Evolutionary conservation across 2,797 vertebrate genomes (phyloP), one percentile per base, ranked within the genome.

Genomic region (Microctenopoma lineatum): DNA sequence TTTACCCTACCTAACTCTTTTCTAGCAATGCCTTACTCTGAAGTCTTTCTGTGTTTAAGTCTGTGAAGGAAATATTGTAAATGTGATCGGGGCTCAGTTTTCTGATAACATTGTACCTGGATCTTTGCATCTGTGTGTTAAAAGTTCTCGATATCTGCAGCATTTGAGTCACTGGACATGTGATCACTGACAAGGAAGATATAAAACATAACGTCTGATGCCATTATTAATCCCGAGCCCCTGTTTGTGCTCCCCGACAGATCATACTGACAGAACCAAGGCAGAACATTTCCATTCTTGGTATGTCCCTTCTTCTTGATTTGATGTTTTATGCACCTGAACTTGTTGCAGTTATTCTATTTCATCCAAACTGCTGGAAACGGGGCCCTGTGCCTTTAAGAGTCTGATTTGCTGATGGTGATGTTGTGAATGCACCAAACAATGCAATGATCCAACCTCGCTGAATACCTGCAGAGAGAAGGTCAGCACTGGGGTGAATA

Each of bases 261-360:
- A 96, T 93, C 88, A 88, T 76, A 92, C 92, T 77, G 95, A 96
- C 83, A 93, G 95, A 90, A 94, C 93, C 88, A 96, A 97, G 76
- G 84, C 95, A 75, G 95, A 96, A 52, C 93, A 87, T 80, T 92
- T 91, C 39, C 92, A 91, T 75, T 92, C 92, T 74, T 95, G 96
- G 97, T 98, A 93, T 10, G 73, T 57, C 4, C 0, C 38, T 59
- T 32, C 26, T 1, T 21, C 26, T 18, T 8, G 0, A 15, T 1
- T 14, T 6, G 3, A 11, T 3, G 5, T 14, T 57, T 47, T 54
- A 4, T 39, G 4, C 12, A 15, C 1, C 1, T n/a, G 16, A 36
- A n/a, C 4, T 46, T 8, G 46, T 14, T 39, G 47, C 52, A 48
- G 41, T 5, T 50, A 29, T 73, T 26, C 8, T 14, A 52, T 69